Conservation (phyloP, 2,113 vertebrate genomes). For the Cyanoliseus patagonus region DNA sequence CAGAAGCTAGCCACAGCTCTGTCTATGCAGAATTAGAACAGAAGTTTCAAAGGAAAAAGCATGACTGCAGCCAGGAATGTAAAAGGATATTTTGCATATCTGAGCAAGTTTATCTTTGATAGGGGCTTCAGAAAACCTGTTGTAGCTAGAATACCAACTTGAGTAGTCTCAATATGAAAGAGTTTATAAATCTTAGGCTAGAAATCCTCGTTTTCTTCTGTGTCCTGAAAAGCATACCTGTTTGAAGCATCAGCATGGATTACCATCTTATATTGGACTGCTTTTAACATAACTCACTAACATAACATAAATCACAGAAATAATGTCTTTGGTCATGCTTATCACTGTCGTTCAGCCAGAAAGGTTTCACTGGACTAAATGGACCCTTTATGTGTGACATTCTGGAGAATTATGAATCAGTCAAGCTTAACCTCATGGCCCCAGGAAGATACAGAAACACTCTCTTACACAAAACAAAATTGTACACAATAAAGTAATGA, state of each 20-base stretch:
- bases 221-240: background rate
- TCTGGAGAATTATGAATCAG: background rate
- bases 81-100: background rate
- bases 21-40: background rate
- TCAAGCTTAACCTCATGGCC: background rate
- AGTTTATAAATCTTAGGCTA: background rate
- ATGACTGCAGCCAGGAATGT: background rate
- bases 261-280: background rate
- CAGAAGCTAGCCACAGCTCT: background rate
- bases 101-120: background rate
- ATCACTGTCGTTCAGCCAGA: background rate
- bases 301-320: background rate
- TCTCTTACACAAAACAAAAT: background rate
- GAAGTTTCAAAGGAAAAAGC: background rate
- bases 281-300: background rate
- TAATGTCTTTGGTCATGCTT: background rate
- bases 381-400: background rate
- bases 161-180: background rate
- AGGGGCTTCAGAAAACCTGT: background rate
- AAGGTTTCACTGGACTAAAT: background rate
- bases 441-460: background rate
- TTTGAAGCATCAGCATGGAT: background rate
- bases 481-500: background rate
- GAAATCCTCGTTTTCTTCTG: background rate
- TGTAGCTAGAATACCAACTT: background rate